Evolutionary conservation across 2,888 invertebrate species (phyloP).

Genomic region (Cerastis rubricosa): DNA sequence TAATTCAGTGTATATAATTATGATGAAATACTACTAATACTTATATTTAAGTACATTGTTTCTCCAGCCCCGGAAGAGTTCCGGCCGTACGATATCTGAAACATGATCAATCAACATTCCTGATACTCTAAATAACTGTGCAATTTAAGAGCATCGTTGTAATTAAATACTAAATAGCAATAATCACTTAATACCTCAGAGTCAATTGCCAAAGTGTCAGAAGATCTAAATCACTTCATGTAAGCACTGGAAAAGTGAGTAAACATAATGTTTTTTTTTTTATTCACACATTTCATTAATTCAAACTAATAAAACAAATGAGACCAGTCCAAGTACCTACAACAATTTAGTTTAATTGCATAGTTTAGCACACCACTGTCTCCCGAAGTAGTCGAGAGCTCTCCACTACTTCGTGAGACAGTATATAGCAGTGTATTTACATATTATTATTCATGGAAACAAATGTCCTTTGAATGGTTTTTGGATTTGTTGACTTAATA

Average conservation of each 20-base stretch:
- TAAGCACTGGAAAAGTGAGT: not conserved
- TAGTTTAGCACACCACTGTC: conserved; percentile 55
- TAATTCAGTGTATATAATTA: not conserved
- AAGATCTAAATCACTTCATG: not conserved
- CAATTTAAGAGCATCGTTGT: not conserved
- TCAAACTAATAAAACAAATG: conserved; percentile 23
- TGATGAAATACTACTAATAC: not conserved
- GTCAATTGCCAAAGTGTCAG: not conserved
- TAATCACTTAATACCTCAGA: not conserved
- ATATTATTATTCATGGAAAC: conserved; percentile 89
- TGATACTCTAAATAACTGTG: not conserved
- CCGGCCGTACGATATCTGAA: not conserved
- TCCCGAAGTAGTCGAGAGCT: conserved; percentile 65
- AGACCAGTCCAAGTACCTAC: not conserved
- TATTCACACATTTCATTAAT: conserved; percentile 1
- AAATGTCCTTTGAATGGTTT: conserved; percentile 88
- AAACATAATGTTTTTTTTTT: not conserved
- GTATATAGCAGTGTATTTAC: conserved; percentile 85
- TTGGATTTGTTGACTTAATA: conserved; percentile 89
- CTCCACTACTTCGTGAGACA: conserved; percentile 48
- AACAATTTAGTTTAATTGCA: conserved; percentile 60
- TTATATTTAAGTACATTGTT: not conserved
- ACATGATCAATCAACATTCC: too few species aligned
- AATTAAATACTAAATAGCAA: not conserved
- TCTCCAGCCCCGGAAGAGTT: not conserved